Conservation (phyloP, 2,888 invertebrate genomes). For the Ormyrus rosae region DNA sequence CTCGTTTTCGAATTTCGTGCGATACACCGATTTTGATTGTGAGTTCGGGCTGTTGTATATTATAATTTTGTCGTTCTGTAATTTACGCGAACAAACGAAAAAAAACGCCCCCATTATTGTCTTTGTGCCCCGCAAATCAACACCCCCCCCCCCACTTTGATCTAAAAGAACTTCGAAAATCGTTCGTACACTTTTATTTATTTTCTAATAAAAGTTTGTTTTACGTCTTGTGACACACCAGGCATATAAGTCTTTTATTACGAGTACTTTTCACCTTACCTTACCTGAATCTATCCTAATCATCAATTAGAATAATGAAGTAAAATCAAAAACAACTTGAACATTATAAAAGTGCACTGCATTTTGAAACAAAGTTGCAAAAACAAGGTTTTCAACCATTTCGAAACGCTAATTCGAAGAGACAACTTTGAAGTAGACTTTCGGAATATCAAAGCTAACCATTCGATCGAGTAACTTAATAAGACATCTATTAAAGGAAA, state of each 20-base stretch:
- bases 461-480: not conserved
- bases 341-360: too few relatives aligned
- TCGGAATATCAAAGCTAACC: too few relatives aligned
- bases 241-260: constrained; percentile 38
- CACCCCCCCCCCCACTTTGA: constrained; percentile 43
- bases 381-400: too few relatives aligned
- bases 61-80: constrained; percentile 3
- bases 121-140: not conserved
- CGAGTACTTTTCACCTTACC: not conserved
- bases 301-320: too few relatives aligned
- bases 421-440: too few relatives aligned
- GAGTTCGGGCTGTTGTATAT: constrained; percentile 30
- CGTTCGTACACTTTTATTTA: constrained; percentile 69
- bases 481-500: constrained; percentile 17
- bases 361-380: too few relatives aligned
- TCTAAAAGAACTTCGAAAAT: constrained; percentile 34
- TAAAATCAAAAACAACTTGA: too few relatives aligned
- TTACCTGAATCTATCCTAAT: too few relatives aligned
- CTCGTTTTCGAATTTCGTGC: not conserved
- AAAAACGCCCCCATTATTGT: not conserved
- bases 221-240: constrained; percentile 71
- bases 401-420: too few relatives aligned
- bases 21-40: constrained; percentile 3
- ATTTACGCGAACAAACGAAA: constrained; percentile 12
- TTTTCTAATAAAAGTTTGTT: constrained; percentile 72